phyloP scores from a whole-genome alignment of 1,140 invertebrate species.

The Gonioctena quinquepunctata region DNA sequence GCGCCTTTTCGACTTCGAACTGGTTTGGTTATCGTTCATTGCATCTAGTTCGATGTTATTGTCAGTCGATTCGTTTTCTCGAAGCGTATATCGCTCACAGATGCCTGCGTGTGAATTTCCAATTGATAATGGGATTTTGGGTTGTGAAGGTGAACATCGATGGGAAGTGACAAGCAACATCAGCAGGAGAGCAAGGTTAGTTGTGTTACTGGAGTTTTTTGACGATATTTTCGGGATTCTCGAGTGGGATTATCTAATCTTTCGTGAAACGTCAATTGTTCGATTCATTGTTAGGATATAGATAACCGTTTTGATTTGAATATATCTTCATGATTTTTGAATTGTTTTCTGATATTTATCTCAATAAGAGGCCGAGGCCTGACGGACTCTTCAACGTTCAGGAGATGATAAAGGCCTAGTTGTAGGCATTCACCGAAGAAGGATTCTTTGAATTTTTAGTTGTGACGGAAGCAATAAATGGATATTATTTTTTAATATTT shows the following conservation, averaged over 20 bases:
- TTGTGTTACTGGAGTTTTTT: neutral
- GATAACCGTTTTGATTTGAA: no score
- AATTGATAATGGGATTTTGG: neutral
- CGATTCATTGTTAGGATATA: no score
- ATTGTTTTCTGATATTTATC: no score
- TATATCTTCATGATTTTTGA: no score
- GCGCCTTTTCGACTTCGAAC: slow-evolving; percentile 31
- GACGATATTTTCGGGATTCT: neutral
- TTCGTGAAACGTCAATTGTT: no score
- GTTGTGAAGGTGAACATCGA: neutral
- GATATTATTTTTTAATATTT: no score
- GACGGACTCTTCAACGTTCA: no score
- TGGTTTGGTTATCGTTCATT: slow-evolving; percentile 27
- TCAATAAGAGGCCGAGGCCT: no score
- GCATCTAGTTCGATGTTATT: slow-evolving; percentile 5
- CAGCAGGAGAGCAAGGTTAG: neutral
- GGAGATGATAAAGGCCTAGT: no score
- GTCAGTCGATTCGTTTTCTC: neutral
- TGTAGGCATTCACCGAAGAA: no score
- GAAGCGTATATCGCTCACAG: neutral
- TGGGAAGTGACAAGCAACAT: slow-evolving; percentile 3
- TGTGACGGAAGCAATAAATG: no score
- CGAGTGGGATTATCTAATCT: neutral
- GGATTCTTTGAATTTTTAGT: no score
- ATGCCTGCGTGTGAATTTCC: neutral